Percentiles rank a stretch among this genome's conserved stretches.
Evolutionary conservation across 2,797 vertebrate genomes (phyloP).

Genomic region (Sorex maritimensis): DNA sequence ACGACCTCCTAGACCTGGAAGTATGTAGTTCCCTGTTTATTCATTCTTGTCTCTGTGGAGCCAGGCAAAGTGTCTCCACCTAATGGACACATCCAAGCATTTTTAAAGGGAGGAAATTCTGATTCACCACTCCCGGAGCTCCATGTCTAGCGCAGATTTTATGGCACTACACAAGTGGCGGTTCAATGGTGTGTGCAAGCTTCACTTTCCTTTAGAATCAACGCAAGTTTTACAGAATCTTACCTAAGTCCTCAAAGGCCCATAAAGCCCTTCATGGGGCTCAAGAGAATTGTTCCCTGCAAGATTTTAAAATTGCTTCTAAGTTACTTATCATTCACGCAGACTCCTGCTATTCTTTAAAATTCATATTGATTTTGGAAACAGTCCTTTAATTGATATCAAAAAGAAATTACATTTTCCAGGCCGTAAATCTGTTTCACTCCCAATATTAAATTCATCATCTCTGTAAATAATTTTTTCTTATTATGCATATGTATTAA

Average conservation of each 20-base stretch:
- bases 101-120: background rate
- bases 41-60: background rate
- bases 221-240: constrained; percentile 79
- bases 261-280: constrained; percentile 84
- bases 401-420: constrained; percentile 88
- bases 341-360: constrained; percentile 82
- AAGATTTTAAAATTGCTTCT: constrained; percentile 85
- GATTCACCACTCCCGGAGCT: constrained; percentile 76
- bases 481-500: constrained; percentile 84
- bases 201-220: constrained; percentile 84
- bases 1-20: background rate
- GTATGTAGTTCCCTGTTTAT: background rate
- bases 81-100: background rate
- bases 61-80: background rate
- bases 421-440: constrained; percentile 84
- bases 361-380: constrained; percentile 88
- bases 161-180: constrained; percentile 74
- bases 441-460: constrained; percentile 86
- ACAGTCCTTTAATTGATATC: constrained; percentile 87
- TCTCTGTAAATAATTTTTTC: constrained; percentile 86
- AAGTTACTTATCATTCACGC: constrained; percentile 86
- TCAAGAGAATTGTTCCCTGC: constrained; percentile 81
- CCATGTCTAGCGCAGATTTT: constrained; percentile 80
- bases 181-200: constrained; percentile 84
- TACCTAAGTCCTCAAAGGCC: constrained; percentile 84